These are phyloP conservation scores for Parapsyche elsis DNA, from an alignment of 1,140 invertebrate species.

Conservation along the genomic window DNA sequence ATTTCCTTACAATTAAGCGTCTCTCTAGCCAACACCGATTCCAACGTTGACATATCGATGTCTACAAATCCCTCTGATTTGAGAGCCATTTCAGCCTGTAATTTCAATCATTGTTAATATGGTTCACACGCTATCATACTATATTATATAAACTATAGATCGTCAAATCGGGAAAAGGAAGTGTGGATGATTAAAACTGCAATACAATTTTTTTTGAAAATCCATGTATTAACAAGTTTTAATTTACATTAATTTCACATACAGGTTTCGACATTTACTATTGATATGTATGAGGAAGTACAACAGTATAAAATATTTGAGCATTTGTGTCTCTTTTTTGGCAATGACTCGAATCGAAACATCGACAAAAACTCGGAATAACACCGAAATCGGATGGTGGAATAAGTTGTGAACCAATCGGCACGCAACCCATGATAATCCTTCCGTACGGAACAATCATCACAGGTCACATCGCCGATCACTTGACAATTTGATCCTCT, in stretches of 20 bases:
- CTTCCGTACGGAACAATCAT: too few species aligned
- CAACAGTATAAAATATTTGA: slow-evolving; percentile 33
- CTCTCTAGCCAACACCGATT: slow-evolving; percentile 87
- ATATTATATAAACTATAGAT: too few species aligned
- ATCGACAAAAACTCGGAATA: too few species aligned
- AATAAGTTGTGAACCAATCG: too few species aligned
- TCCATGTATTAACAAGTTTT: slow-evolving; percentile 60
- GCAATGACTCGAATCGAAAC: too few species aligned
- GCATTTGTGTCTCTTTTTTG: neutral
- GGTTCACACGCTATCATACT: neutral
- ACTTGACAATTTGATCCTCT: neutral
- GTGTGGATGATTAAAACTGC: slow-evolving; percentile 63
- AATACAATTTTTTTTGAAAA: slow-evolving; percentile 66
- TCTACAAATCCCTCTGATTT: slow-evolving; percentile 93
- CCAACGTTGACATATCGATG: slow-evolving; percentile 89
- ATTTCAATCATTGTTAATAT: neutral
- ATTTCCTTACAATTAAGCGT: slow-evolving; percentile 93
- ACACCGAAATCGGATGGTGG: too few species aligned
- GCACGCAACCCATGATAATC: too few species aligned
- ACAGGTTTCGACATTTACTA: slow-evolving; percentile 52
- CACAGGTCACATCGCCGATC: too few species aligned
- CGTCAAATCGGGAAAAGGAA: slow-evolving; percentile 15
- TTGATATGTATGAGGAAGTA: slow-evolving; percentile 40
- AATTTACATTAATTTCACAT: slow-evolving; percentile 61
- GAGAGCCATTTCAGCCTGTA: slow-evolving; percentile 91